Base-by-base conservation (phyloP, 1,140 invertebrate species). In the Schmidtea mediterranea region DNA sequence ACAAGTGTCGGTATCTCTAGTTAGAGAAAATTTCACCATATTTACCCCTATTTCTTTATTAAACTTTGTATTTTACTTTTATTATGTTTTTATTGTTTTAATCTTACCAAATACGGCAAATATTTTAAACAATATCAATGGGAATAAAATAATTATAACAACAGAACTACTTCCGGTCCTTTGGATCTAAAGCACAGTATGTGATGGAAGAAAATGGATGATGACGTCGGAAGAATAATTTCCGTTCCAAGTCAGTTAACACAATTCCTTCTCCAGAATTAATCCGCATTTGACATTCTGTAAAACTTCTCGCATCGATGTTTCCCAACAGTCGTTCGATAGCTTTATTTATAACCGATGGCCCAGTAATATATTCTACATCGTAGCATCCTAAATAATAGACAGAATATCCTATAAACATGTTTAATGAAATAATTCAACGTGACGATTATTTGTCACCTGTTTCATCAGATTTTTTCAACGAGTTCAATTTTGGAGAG, bases 151-250 rank as follows among this genome's bases (percentile, higher is more conserved):
- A 32, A 32, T 32, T 3, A 32, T 32, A 32, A n/a, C n/a, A n/a
- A n/a, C n/a, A n/a, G n/a, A n/a, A n/a, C 53, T 50, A 65, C 53
- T 76, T 71, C 49, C 79, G 72, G 59, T 83, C 80, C 52, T 86
- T 80, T 1, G 82, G 78, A 61, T 92, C 86, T 32, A 87, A 68
- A 36, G 84, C 86, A 66, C 83, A 89, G 66, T 80, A 81, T 19
- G 82, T 87, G 43, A 95, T 81, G 23, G 76, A 76, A 56, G 76
- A 74, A 21, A 82, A 77, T 6, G 83, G 79, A 66, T 90, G 94
- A 67, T 94, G 87, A 48, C 81, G 73, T 49, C 87, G 73, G 71
- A 81, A 73, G 58, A 72, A 73, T 49, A 71, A 55, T 23, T 48
- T 48, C 19, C 46, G 22, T 18, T 48, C 23, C 24, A 18, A 22